Conservation (phyloP, 2,888 invertebrate species). For the Cyclophora punctaria region DNA sequence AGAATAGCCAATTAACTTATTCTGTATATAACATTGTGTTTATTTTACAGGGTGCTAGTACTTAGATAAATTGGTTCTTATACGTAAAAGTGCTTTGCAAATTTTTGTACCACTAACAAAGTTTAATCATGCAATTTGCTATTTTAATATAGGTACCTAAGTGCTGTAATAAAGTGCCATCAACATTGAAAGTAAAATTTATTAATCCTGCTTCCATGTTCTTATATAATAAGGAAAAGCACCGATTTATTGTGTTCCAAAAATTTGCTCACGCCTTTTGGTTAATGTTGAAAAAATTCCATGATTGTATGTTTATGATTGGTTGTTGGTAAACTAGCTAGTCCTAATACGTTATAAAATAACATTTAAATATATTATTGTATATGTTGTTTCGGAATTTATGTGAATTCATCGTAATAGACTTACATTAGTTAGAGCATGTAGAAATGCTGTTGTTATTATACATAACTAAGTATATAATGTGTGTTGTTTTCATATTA, state of each 20-base stretch:
- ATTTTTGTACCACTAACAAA: no score
- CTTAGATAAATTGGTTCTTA: slow-evolving; percentile 40
- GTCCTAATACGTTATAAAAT: neutral
- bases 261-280: neutral
- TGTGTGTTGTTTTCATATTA: slow-evolving; percentile 34
- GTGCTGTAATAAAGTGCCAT: no score
- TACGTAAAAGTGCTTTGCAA: slow-evolving; percentile 6
- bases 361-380: neutral
- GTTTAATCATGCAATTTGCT: no score
- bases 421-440: slow-evolving; percentile 17
- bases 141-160: no score
- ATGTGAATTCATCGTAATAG: slow-evolving; percentile 34
- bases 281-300: neutral
- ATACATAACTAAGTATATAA: slow-evolving; percentile 15
- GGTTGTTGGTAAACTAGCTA: neutral
- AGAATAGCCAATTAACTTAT: slow-evolving; percentile 41
- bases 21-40: slow-evolving; percentile 49
- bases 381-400: neutral
- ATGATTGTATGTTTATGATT: neutral
- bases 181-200: no score
- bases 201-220: no score
- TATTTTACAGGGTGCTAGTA: slow-evolving; percentile 65
- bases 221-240: no score
- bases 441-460: slow-evolving; percentile 21
- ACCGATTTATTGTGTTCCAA: no score